These are phyloP conservation scores for Tupiocoris notatus DNA, from an alignment of 2,888 invertebrate genomes.

Conservation along the genomic window DNA sequence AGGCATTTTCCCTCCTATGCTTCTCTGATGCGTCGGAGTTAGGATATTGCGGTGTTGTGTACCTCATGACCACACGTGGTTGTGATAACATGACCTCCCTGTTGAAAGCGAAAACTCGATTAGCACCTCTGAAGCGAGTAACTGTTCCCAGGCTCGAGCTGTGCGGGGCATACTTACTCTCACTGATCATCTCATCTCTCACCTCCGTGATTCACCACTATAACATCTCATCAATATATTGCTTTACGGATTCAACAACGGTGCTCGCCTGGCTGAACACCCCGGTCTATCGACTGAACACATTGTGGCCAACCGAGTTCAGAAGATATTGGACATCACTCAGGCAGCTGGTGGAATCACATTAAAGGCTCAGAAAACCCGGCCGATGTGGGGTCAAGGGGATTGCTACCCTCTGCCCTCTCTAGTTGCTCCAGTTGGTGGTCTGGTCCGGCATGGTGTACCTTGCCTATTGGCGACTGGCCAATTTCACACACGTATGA, in stretches of 20 bases:
- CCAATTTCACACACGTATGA: no score
- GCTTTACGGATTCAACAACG: constrained; percentile 31
- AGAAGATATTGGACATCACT: no score
- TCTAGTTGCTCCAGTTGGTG: no score
- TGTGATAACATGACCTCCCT: neutral
- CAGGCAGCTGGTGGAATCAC: no score
- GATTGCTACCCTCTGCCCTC: no score
- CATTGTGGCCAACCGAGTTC: no score
- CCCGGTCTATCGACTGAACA: no score
- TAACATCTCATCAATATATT: constrained; percentile 22
- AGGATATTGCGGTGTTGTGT: constrained; percentile 12
- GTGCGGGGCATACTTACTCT: constrained; percentile 29
- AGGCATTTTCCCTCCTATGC: neutral
- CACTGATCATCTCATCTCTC: constrained; percentile 45
- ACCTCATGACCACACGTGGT: neutral
- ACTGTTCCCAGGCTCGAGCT: constrained; percentile 45
- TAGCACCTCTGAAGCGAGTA: constrained; percentile 27
- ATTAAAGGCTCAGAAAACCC: no score
- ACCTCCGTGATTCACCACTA: constrained; percentile 36
- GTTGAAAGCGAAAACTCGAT: constrained; percentile 32
- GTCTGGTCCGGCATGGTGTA: no score
- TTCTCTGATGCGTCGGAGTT: constrained; percentile 26
- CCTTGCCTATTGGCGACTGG: no score
- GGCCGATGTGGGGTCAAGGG: no score
- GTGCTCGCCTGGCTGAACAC: constrained; percentile 35